phyloP scores from a whole-genome alignment of 1,140 invertebrate species.

The Arion vulgaris region DNA sequence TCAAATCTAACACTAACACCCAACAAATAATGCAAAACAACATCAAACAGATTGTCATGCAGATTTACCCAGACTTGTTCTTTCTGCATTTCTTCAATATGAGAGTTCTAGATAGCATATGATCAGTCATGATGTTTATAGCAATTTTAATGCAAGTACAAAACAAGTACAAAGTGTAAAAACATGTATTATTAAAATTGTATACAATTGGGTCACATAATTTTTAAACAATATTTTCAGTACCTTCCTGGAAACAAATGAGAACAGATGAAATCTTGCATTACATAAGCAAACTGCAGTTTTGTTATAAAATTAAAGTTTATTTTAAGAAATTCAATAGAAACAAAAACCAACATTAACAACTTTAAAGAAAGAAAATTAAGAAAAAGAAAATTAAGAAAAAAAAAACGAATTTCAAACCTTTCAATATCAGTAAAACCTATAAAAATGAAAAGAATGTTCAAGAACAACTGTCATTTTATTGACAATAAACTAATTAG shows the following conservation, averaged over 20 bases:
- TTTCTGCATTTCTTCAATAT: conserved; percentile 52
- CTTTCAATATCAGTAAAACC: neutral
- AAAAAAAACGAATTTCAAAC: no score
- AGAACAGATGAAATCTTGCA: neutral
- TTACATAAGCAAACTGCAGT: no score
- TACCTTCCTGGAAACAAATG: neutral
- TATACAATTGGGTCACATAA: no score
- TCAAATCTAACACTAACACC: neutral
- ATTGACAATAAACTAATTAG: no score
- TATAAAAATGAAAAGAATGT: neutral
- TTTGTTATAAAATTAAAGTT: neutral
- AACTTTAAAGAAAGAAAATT: neutral
- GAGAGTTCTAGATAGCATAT: conserved; percentile 45
- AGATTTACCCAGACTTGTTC: conserved; percentile 48
- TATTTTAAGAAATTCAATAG: neutral
- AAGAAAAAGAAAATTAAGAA: neutral
- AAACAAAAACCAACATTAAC: neutral
- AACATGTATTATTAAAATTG: no score
- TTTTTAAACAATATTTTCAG: neutral
- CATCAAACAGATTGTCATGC: conserved; percentile 18
- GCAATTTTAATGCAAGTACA: neutral
- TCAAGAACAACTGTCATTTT: no score
- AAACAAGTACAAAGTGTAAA: neutral
- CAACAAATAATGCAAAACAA: conserved; percentile 15
- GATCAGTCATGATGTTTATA: conserved; percentile 12